phyloP scores from a whole-genome alignment of 2,113 vertebrate species.

The Eolophus roseicapilla region DNA sequence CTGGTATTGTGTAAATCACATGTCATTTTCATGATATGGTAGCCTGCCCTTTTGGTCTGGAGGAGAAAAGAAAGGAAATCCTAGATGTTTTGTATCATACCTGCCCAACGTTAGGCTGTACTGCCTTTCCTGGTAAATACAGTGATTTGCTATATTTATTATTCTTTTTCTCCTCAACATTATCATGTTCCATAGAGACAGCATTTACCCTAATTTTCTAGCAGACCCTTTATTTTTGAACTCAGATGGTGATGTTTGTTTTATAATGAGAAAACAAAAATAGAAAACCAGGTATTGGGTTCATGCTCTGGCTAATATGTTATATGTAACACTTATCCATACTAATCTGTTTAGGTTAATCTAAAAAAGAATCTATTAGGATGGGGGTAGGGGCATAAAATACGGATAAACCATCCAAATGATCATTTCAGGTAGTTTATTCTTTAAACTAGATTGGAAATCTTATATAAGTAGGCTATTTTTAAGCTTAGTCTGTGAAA shows the following conservation, averaged over 20 bases:
- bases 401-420: not conserved
- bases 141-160: not conserved
- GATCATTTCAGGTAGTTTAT: not conserved
- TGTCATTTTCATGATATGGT: not conserved
- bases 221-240: not conserved
- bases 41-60: not conserved
- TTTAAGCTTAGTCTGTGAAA: not conserved
- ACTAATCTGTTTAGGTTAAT: not conserved
- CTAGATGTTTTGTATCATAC: not conserved
- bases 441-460: not conserved
- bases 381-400: not conserved
- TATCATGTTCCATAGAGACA: not conserved
- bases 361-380: not conserved
- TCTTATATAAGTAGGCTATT: not conserved
- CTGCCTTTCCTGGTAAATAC: not conserved
- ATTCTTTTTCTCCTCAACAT: fast-evolving
- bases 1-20: not conserved
- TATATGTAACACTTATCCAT: not conserved
- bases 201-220: not conserved
- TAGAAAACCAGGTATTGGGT: not conserved
- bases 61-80: not conserved
- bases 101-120: not conserved
- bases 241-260: not conserved
- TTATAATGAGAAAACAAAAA: not conserved
- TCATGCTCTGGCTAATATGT: not conserved